A percentile compares a stretch with the other conserved stretches of the same genome.
Conservation (phyloP, 2,113 vertebrate species). For the Dolichotis patagonum region DNA sequence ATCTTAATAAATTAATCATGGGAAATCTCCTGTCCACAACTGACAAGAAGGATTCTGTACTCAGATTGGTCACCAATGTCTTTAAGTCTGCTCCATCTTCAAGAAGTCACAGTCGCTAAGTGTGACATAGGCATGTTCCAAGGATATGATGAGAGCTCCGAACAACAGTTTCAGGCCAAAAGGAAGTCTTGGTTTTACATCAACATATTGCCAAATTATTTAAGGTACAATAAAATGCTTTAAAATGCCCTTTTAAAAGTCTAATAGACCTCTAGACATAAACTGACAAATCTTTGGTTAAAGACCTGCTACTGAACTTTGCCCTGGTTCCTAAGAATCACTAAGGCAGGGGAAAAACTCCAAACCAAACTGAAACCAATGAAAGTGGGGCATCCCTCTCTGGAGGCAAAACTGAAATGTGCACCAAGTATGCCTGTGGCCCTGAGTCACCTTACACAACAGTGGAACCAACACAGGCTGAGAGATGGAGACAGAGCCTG, state of each 20-base stretch:
- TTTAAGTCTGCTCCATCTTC: background rate
- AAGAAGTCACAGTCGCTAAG: background rate
- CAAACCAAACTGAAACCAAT: background rate
- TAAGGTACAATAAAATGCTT: background rate
- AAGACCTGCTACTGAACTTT: background rate
- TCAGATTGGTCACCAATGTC: too few relatives aligned
- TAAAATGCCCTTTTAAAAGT: background rate
- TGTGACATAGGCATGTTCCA: background rate
- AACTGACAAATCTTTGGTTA: background rate
- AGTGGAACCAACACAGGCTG: background rate
- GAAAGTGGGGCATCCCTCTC: background rate
- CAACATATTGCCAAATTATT: background rate
- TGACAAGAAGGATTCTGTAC: background rate
- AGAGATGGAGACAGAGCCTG: background rate
- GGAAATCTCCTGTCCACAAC: background rate
- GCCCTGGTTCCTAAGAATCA: background rate
- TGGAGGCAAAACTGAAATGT: background rate
- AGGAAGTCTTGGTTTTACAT: background rate
- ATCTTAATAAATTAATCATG: background rate
- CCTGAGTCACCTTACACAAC: background rate
- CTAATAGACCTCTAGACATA: background rate
- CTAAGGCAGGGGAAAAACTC: background rate
- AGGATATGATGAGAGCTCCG: background rate
- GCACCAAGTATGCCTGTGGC: fast-evolving
- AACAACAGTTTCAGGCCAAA: background rate